Evolutionary conservation across 1,140 invertebrate genomes (phyloP), one percentile per base, ranked within the genome.

Genomic region (Theocolax elegans): DNA sequence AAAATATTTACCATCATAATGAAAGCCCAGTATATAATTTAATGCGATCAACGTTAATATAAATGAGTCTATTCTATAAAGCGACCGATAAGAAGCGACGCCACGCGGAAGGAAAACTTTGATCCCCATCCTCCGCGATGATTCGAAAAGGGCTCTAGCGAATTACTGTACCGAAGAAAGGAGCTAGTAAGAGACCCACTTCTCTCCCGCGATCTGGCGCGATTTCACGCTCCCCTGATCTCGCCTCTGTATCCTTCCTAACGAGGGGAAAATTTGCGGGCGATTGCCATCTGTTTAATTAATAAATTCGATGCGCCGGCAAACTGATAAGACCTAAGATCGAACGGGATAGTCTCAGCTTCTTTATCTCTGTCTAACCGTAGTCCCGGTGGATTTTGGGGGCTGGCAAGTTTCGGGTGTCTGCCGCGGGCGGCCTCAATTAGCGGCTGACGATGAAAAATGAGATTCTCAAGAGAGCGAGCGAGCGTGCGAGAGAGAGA

Each of bases 371-470:
- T 9, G 15, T 48, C 53, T 44, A n/a, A 13, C n/a, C 7, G 2
- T 27, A 15, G 7, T 23, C 74, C 44, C n/a, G 19, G 44, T 29
- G 56, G 67, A 62, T 69, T 63, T 46, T 10, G 40, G 40, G 17
- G 38, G 17, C 23, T 44, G 35, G 62, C 58, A 63, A 69, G 35
- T 69, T 69, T 68, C 42, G 31, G 25, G 42, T 27, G 31, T 42
- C 29, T 25, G 60, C 67, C 67, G 27, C 35, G 38, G 56, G 21
- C 49, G 62, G 62, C 48, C 63, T 67, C 46, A 65, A 64, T 72
- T 72, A 72, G 59, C 72, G 58, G 42, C 64, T 74, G 59, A 60
- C 72, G 72, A 75, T 75, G 72, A 75, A 75, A 75, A 71, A 71
- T 72, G 72, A 71, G 72, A 62, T 51, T 59, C 53, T 40, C 49